Conservation (phyloP, 2,113 vertebrate genomes). For the Oryzias curvinotus region DNA sequence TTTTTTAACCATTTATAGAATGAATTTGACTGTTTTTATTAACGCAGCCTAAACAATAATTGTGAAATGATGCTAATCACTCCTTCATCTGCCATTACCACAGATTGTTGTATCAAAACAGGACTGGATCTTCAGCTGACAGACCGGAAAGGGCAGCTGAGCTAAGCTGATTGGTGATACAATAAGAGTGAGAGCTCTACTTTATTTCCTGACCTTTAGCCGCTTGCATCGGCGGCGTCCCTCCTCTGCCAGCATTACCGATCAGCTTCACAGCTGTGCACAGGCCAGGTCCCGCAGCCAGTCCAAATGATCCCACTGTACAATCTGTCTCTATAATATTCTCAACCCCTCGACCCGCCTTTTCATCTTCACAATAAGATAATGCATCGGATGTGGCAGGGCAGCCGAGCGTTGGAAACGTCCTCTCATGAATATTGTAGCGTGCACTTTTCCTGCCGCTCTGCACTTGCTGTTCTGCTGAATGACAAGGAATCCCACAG, state of each 20-base stretch:
- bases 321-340: constrained; percentile 68
- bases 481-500: constrained; percentile 23
- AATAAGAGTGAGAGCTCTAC: constrained; percentile 69
- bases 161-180: constrained; percentile 70
- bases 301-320: constrained; percentile 62
- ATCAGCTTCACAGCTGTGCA: constrained; percentile 66
- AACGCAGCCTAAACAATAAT: constrained; percentile 19
- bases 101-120: constrained; percentile 54
- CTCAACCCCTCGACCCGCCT: constrained; percentile 46
- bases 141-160: constrained; percentile 72
- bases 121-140: constrained; percentile 55
- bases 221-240: constrained; percentile 50
- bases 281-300: constrained; percentile 50
- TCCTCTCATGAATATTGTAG: constrained; percentile 54
- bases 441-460: constrained; percentile 33
- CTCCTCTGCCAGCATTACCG: constrained; percentile 69
- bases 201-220: constrained; percentile 78
- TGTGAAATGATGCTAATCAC: constrained; percentile 50
- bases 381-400: constrained; percentile 62
- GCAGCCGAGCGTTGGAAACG: constrained; percentile 41
- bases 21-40: constrained; percentile 38
- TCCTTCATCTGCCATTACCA: constrained; percentile 28
- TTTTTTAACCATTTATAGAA: constrained; percentile 4
- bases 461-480: constrained; percentile 18
- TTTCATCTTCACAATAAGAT: constrained; percentile 61